A percentile compares a stretch with the other conserved stretches of the same genome.
Conservation (phyloP, 2,888 invertebrate species). For the Dinocampus coccinellae region DNA sequence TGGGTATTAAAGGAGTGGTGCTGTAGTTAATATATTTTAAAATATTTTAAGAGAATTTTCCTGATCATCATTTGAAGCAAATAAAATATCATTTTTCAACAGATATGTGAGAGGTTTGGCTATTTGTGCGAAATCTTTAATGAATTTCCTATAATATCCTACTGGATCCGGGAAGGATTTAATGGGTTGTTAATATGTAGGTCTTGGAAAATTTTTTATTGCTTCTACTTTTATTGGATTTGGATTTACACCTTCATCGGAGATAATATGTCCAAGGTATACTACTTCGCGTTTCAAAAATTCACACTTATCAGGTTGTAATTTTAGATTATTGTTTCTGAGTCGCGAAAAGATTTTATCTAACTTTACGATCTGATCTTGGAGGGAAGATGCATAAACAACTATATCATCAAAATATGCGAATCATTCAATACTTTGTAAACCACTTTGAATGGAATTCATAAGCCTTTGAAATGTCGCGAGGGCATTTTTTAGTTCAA, state of each 20-base stretch:
- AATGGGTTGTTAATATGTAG: constrained; percentile 5
- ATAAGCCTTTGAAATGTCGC: background rate
- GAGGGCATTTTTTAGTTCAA: constrained; percentile 31
- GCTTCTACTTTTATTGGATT: no score
- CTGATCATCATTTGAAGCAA: constrained; percentile 33
- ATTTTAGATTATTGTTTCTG: no score
- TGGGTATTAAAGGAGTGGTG: constrained; percentile 33
- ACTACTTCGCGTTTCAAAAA: constrained; percentile 40
- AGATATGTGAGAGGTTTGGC: constrained; percentile 34
- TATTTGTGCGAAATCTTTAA: constrained; percentile 31
- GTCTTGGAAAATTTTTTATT: no score
- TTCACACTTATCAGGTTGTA: constrained; percentile 24
- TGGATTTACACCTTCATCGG: constrained; percentile 23
- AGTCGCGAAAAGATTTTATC: no score
- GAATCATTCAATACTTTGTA: background rate
- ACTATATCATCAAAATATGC: constrained; percentile 20
- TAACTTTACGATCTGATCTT: no score
- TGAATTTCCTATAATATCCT: constrained; percentile 32
- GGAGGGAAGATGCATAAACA: no score
- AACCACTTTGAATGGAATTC: background rate
- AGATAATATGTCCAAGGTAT: constrained; percentile 51
- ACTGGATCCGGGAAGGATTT: constrained; percentile 25
- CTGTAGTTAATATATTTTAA: no score
- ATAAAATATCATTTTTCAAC: no score
- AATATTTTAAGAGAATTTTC: no score